A percentile compares a stretch with the other conserved stretches of the same genome.
Conservation (phyloP, 2,113 vertebrate species). For the Trogon melanurus region DNA sequence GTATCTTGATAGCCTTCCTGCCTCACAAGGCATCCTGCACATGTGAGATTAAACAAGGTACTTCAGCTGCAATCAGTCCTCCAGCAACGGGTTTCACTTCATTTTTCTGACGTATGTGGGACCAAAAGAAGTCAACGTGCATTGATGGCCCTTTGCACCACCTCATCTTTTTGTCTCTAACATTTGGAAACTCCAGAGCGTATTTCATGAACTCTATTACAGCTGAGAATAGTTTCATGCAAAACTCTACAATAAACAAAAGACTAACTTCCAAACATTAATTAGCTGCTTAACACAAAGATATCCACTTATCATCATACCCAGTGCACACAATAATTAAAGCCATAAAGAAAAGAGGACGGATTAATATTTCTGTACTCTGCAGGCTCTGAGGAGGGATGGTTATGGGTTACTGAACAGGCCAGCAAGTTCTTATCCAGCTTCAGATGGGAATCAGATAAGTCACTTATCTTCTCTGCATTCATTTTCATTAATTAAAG, state of each 20-base stretch:
- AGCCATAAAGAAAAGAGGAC: slow-evolving; percentile 50
- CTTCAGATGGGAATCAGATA: neutral
- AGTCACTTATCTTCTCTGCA: neutral
- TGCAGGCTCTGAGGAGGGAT: neutral
- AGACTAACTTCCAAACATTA: slow-evolving; percentile 57
- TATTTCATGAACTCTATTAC: slow-evolving; percentile 59
- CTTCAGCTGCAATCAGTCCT: slow-evolving; percentile 70
- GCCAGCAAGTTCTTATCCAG: neutral
- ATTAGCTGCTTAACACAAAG: slow-evolving; percentile 72
- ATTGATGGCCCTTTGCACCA: slow-evolving; percentile 39
- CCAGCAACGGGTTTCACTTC: slow-evolving; percentile 40
- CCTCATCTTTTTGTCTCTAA: slow-evolving; percentile 56
- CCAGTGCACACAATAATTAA: slow-evolving; percentile 39
- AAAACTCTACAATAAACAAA: slow-evolving; percentile 44
- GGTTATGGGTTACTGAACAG: neutral
- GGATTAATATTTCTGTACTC: neutral
- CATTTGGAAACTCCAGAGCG: slow-evolving; percentile 19
- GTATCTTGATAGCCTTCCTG: slow-evolving; percentile 73
- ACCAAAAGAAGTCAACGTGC: slow-evolving; percentile 44
- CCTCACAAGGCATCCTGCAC: slow-evolving; percentile 63
- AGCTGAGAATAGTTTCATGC: slow-evolving; percentile 3
- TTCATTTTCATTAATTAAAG: neutral
- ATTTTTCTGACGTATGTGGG: slow-evolving; percentile 66
- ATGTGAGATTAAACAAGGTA: slow-evolving; percentile 70
- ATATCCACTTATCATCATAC: slow-evolving; percentile 20